These are phyloP conservation scores for Iguana delicatissima DNA, from an alignment of 2,797 vertebrate species.

Conservation along the genomic window DNA sequence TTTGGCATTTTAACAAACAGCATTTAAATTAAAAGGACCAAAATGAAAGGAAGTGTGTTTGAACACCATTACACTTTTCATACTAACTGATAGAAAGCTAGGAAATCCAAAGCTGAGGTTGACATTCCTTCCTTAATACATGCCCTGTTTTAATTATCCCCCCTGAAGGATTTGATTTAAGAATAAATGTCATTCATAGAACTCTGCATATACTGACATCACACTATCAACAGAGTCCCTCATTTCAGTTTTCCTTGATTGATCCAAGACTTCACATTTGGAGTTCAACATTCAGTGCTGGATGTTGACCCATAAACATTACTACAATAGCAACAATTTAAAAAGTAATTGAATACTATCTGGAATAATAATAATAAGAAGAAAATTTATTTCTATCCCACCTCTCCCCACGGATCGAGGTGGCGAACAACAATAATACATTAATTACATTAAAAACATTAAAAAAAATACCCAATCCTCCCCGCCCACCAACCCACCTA, in stretches of 20 bases:
- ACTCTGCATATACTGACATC: conserved; percentile 44
- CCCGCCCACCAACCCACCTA: no score
- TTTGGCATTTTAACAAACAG: conserved; percentile 25
- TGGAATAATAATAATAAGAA: no score
- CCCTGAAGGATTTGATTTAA: conserved; percentile 54
- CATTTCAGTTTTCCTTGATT: conserved; percentile 53
- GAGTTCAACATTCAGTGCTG: conserved; percentile 17
- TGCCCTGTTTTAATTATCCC: conserved; percentile 48
- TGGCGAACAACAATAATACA: no score
- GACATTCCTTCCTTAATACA: conserved; percentile 54
- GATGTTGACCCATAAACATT: conserved; percentile 24
- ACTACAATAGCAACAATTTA: conserved; percentile 42
- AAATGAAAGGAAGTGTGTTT: conserved; percentile 56
- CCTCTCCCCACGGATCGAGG: no score
- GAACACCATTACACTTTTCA: conserved; percentile 50
- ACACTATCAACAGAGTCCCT: conserved; percentile 46
- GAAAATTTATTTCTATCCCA: no score
- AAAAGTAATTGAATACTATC: conserved; percentile 35
- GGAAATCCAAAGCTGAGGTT: conserved; percentile 61
- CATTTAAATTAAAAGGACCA: conserved; percentile 33
- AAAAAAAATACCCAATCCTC: no score
- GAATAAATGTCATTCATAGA: conserved; percentile 53
- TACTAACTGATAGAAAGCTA: conserved; percentile 54
- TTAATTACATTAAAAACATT: no score
- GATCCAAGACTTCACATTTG: conserved; percentile 31